Base-by-base conservation (phyloP, 2,888 invertebrate genomes). In the Polia nebulosa region DNA sequence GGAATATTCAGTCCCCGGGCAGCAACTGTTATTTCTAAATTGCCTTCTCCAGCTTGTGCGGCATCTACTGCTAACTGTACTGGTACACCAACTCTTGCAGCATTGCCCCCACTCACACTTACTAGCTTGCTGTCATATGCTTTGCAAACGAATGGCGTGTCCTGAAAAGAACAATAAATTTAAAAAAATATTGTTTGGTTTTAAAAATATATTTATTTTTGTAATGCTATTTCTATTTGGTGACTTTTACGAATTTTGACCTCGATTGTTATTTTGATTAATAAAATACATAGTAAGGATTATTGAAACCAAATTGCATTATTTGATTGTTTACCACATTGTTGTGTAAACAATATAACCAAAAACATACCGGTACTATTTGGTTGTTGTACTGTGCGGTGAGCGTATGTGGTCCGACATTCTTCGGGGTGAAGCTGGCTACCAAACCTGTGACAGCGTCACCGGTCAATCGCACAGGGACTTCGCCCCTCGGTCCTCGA, bases 51-150 rank as follows among this genome's bases (percentile, higher is more conserved):
- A 55, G 99, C 99, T 91, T 99, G 98, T 77, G 98, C 98, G 4
- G 99, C 99, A 92, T 99, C 99, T 60, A 99, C 99, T 22, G 98
- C 98, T 88, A 99, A 98, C 87, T 99, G 98, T n/a, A 99, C 98
- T 6, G 98, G 97, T 80, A 99, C 97, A 60, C 99, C 99, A 13
- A 99, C 98, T 29, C 95, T 85, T 15, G 95, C 94, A 65, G 97
- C 97, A 44, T 98, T 97, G 77, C 98, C 97, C 52, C 98, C 98
- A 39, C 97, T 97, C 47, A 99, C 98, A 84, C 97, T 96, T 25
- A 98, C 98, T 89, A 97, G 97, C 78, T 98, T 98, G 34, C 99
- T 98, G 93, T 99, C 99, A 92, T 99, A 99, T 0, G 98, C 98
- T 95, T 99, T 98, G 76, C 98, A 98, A 78, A 98, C 96, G 92